These are phyloP conservation scores for Epizoanthus ramosus DNA, from an alignment of 92 coral and sea anemone species.

Conservation along the genomic window DNA sequence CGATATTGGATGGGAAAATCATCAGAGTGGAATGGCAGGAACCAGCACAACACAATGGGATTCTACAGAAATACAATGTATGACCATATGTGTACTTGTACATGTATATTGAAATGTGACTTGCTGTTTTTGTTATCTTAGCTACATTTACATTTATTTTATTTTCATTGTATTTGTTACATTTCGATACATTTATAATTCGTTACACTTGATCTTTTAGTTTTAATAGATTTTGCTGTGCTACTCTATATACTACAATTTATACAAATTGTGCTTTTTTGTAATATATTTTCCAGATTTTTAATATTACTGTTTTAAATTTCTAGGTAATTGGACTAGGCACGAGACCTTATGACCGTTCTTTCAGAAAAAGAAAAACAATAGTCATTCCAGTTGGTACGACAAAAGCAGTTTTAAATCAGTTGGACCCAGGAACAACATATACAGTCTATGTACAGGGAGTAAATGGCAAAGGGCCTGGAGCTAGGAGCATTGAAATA, in stretches of 20 bases:
- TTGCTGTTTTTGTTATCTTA: too few relatives aligned
- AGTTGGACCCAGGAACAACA: slow-evolving; percentile 71
- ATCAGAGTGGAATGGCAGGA: slow-evolving; percentile 68
- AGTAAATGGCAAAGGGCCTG: slow-evolving; percentile 51
- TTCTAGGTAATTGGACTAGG: neutral
- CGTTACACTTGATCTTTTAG: too few relatives aligned
- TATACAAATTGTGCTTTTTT: neutral
- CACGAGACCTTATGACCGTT: slow-evolving; percentile 47
- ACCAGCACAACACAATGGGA: slow-evolving; percentile 70
- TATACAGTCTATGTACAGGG: slow-evolving; percentile 71
- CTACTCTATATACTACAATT: too few relatives aligned
- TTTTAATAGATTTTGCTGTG: too few relatives aligned
- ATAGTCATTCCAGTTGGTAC: neutral
- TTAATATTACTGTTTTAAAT: neutral
- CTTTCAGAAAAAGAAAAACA: slow-evolving; percentile 28
- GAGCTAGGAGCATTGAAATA: slow-evolving; percentile 27
- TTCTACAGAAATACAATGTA: slow-evolving; percentile 49
- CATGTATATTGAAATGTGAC: too few relatives aligned
- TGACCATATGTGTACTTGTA: neutral
- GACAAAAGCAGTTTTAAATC: neutral
- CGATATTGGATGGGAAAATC: slow-evolving; percentile 12
- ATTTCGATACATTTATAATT: neutral
- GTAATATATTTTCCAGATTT: too few relatives aligned
- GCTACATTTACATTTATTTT: neutral
- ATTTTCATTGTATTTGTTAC: neutral